A percentile compares a stretch with the other conserved stretches of the same genome.
Evolutionary conservation across 2,113 vertebrate species (phyloP).

Genomic region (Cygnus atratus): DNA sequence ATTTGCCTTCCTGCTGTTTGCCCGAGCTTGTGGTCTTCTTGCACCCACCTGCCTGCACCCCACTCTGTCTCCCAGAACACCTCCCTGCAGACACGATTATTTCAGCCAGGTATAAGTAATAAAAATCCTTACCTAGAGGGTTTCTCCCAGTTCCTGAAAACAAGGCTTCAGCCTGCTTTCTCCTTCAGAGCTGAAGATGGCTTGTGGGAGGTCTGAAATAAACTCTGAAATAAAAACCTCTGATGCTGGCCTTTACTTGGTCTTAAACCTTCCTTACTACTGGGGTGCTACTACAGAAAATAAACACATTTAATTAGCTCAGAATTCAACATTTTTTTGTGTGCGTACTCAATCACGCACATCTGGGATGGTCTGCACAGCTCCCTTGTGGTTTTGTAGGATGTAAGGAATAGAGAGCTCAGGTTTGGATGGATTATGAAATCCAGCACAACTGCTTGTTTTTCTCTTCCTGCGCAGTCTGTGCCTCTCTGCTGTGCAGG

Average conservation of each 20-base stretch:
- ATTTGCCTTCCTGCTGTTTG: background rate
- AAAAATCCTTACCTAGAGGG: background rate
- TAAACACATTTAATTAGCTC: background rate
- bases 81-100: background rate
- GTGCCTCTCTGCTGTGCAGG: background rate
- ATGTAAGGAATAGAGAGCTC: background rate
- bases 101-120: no score
- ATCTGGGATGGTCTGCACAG: background rate
- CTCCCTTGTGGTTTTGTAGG: rapidly evolving
- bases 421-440: background rate
- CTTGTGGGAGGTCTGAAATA: background rate
- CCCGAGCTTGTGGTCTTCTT: background rate
- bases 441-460: rapidly evolving
- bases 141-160: rapidly evolving
- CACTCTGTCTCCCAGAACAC: background rate
- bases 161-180: background rate
- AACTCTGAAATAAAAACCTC: background rate
- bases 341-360: rapidly evolving
- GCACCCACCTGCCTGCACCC: no score
- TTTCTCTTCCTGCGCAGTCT: background rate
- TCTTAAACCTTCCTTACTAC: background rate
- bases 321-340: background rate
- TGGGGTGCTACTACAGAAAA: background rate
- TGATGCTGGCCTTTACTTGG: background rate
- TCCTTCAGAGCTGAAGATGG: no score